A percentile compares a stretch with the other conserved stretches of the same genome.
Conservation (phyloP, 2,797 vertebrate genomes). For the Bradypodion ventrale region DNA sequence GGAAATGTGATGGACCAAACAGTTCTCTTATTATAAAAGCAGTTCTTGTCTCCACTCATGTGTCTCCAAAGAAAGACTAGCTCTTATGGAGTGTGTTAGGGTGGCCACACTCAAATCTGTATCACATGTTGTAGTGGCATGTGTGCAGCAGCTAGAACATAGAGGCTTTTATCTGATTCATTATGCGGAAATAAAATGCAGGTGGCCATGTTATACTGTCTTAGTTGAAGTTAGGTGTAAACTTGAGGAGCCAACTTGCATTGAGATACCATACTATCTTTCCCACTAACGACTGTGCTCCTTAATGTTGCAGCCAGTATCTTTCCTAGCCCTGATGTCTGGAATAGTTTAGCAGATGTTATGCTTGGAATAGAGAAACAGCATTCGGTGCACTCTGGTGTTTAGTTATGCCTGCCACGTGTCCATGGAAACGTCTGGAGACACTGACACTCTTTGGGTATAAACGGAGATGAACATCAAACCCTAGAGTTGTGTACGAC, state of each 20-base stretch:
- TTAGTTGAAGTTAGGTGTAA: not conserved
- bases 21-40: conserved; percentile 30
- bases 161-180: conserved; percentile 41
- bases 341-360: not conserved
- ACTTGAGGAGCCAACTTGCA: not conserved
- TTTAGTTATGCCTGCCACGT: no score
- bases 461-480: no score
- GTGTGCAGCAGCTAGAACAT: not conserved
- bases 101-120: not conserved
- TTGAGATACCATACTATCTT: not conserved
- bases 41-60: not conserved
- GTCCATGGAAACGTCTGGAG: no score
- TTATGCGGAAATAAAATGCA: conserved; percentile 38
- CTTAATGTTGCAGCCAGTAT: not conserved
- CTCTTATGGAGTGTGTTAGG: not conserved
- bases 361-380: no score
- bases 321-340: not conserved
- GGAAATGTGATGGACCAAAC: not conserved
- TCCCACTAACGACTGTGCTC: not conserved
- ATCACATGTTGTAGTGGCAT: not conserved
- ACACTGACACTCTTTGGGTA: no score
- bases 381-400: no score
- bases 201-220: not conserved
- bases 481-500: no score
- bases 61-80: not conserved